Percentiles rank a stretch among this genome's conserved stretches.
phyloP scores from a whole-genome alignment of 2,888 invertebrate species.

The Cetonia aurata region DNA sequence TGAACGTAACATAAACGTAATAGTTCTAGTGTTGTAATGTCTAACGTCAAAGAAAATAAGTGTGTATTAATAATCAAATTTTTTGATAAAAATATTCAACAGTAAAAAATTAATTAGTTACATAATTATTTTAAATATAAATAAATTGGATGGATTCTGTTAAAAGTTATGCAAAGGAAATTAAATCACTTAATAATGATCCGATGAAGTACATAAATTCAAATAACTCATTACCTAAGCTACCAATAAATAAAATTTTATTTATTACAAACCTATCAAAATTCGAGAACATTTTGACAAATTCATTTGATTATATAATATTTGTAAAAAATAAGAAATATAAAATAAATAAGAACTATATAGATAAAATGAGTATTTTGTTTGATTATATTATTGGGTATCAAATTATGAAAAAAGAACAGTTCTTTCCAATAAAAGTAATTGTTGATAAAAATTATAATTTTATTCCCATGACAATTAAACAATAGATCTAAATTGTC shows the following conservation, averaged over 20 bases:
- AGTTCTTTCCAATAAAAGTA: constrained; percentile 1
- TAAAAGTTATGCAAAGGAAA: not conserved
- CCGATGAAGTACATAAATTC: not conserved
- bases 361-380: not conserved
- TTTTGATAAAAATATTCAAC: not conserved
- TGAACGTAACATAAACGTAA: constrained; percentile 7
- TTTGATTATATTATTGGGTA: not conserved
- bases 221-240: not conserved
- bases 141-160: too few species aligned
- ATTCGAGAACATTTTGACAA: not conserved
- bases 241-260: not conserved
- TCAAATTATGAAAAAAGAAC: not conserved
- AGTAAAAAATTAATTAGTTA: not conserved
- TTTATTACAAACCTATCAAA: not conserved
- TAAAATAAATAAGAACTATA: not conserved
- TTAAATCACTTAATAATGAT: not conserved
- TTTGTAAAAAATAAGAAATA: too few species aligned
- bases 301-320: not conserved
- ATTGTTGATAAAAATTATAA: constrained; percentile 7
- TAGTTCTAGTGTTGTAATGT: constrained; percentile 1
- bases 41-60: constrained; percentile 3
- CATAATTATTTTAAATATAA: too few species aligned
- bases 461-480: not conserved
- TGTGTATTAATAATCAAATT: not conserved
- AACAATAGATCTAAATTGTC: too few species aligned